Conservation (phyloP, 2,113 vertebrate genomes). For the Sinosuthora webbiana region DNA sequence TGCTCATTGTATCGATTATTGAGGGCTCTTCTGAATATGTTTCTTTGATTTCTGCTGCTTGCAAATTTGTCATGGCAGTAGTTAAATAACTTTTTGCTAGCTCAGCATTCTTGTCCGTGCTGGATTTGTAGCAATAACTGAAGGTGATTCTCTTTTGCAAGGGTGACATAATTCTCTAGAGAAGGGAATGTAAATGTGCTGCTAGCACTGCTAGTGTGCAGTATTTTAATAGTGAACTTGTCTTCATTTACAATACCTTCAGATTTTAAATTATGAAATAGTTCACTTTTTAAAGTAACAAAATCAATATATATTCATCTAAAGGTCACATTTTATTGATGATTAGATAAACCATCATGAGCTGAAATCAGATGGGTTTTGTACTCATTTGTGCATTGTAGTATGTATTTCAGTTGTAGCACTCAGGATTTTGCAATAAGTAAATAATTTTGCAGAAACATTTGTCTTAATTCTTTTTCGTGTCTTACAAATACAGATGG, state of each 20-base stretch:
- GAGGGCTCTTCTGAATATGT: not conserved
- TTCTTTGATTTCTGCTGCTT: not conserved
- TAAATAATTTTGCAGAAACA: not conserved
- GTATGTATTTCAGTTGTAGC: not conserved
- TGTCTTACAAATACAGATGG: not conserved
- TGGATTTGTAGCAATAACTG: not conserved
- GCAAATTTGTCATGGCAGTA: not conserved
- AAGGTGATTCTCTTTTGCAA: conserved; percentile 26
- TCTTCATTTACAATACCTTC: conserved; percentile 37
- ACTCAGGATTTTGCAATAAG: not conserved
- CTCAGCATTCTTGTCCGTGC: not conserved
- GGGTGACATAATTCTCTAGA: not conserved
- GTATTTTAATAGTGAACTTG: conserved; percentile 43
- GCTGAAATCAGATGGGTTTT: not conserved
- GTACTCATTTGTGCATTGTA: not conserved
- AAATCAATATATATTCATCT: not conserved
- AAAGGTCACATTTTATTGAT: conserved; percentile 40
- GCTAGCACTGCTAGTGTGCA: conserved; percentile 23
- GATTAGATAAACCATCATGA: not conserved
- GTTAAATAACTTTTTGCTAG: conserved; percentile 1
- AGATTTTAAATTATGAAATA: conserved; percentile 42
- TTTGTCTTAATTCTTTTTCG: not conserved
- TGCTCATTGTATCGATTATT: not conserved
- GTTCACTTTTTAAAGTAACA: conserved; percentile 2
- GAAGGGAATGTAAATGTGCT: not conserved